A percentile compares a stretch with the other conserved stretches of the same genome.
These are phyloP conservation scores for Scaptodrosophila lebanonensis DNA, from an alignment of 1,140 invertebrate genomes.

Conservation along the genomic window DNA sequence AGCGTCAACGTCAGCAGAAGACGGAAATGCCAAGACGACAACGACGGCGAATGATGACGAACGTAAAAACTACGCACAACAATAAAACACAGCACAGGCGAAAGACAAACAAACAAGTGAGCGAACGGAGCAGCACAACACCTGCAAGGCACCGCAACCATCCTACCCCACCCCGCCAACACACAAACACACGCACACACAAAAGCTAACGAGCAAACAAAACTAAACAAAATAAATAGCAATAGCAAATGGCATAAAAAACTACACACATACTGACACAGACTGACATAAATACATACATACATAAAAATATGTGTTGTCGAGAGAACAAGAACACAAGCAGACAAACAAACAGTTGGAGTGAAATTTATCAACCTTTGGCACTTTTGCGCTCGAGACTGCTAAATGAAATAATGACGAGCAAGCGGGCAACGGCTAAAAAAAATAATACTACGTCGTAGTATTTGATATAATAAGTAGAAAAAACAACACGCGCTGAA, in stretches of 20 bases:
- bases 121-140: conserved; percentile 34
- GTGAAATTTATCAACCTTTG: conserved; percentile 4
- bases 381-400: conserved; percentile 1
- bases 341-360: too few relatives aligned
- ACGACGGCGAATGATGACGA: conserved; percentile 57
- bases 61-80: conserved; percentile 74
- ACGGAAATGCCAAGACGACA: conserved; percentile 62
- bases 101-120: conserved; percentile 71
- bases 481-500: background rate
- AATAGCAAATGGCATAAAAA: conserved; percentile 27
- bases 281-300: background rate
- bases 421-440: background rate
- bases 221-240: conserved; percentile 69
- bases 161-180: background rate
- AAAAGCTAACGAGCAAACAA: conserved; percentile 71
- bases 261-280: conserved; percentile 7
- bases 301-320: too few relatives aligned
- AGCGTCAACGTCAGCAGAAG: conserved; percentile 47
- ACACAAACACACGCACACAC: conserved; percentile 7
- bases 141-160: conserved; percentile 38
- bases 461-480: too few relatives aligned
- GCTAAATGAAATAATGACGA: conserved; percentile 1
- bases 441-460: background rate
- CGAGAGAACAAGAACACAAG: too few relatives aligned
- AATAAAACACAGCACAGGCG: conserved; percentile 71